A percentile compares a stretch with the other conserved stretches of the same genome.
These are phyloP conservation scores for Scolopax mira DNA, from an alignment of 2,113 vertebrate species.

Conservation along the genomic window DNA sequence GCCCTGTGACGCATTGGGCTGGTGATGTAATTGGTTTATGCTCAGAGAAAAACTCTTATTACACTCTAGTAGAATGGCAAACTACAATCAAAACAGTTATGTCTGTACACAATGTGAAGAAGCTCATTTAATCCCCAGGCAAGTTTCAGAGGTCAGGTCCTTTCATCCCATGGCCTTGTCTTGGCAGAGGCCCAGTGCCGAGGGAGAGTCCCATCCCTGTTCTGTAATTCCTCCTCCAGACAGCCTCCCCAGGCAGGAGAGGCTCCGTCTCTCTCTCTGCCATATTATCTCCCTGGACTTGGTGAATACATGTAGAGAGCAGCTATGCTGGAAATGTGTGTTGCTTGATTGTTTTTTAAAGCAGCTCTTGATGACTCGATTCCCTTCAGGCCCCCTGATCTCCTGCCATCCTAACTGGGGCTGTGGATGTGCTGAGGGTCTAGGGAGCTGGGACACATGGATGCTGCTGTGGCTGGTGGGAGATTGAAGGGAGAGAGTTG, in stretches of 20 bases:
- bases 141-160: conserved; percentile 24
- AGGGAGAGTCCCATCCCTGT: not conserved
- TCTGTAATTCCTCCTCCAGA: not conserved
- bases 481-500: not conserved
- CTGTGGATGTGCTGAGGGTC: accelerated
- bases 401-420: accelerated
- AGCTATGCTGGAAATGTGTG: not conserved
- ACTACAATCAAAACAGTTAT: conserved; percentile 40
- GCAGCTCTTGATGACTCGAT: accelerated
- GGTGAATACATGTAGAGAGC: not conserved
- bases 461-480: not conserved
- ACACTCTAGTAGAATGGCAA: not conserved
- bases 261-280: not conserved
- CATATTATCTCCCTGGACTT: not conserved
- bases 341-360: not conserved
- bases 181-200: not conserved
- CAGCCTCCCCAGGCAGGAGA: not conserved
- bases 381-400: not conserved
- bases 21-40: conserved; percentile 21
- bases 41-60: not conserved
- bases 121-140: conserved; percentile 30
- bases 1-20: not conserved
- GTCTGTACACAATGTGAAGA: not conserved
- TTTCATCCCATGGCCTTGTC: not conserved
- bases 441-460: accelerated